Evolutionary conservation across 2,888 invertebrate genomes (phyloP).

Genomic region (Patella pellucida): DNA sequence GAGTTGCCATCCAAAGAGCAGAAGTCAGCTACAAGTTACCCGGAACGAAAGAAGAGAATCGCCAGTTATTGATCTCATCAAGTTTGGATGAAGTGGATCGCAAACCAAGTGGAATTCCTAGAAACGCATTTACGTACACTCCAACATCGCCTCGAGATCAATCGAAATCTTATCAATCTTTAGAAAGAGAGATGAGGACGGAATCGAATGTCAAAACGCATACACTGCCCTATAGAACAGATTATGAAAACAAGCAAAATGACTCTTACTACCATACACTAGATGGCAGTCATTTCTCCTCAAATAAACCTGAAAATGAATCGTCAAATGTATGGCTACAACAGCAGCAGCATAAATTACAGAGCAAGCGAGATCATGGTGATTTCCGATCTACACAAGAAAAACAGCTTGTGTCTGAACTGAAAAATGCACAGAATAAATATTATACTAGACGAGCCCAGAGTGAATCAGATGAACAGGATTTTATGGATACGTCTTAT

Average conservation of each 20-base stretch:
- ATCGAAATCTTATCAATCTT: conserved; percentile 26
- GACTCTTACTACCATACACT: conserved; percentile 45
- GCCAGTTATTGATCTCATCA: conserved; percentile 53
- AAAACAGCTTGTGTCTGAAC: conserved; percentile 84
- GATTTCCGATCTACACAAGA: conserved; percentile 72
- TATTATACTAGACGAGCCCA: conserved; percentile 76
- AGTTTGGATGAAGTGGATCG: conserved; percentile 44
- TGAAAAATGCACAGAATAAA: conserved; percentile 67
- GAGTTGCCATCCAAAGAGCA: conserved; percentile 54
- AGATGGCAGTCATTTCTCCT: conserved; percentile 42
- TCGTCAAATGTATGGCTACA: conserved; percentile 63
- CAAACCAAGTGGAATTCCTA: conserved; percentile 42
- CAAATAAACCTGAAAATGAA: conserved; percentile 43
- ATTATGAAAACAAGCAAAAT: conserved; percentile 57
- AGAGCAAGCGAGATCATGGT: conserved; percentile 49
- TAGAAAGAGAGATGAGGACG: conserved; percentile 31
- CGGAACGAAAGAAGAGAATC: conserved; percentile 51
- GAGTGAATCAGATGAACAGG: conserved; percentile 70
- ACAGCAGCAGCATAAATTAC: conserved; percentile 67
- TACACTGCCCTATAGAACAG: conserved; percentile 58
- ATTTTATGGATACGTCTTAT: conserved; percentile 47
- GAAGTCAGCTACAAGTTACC: conserved; percentile 61
- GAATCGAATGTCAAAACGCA: conserved; percentile 33
- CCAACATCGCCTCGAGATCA: conserved; percentile 39
- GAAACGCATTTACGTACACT: conserved; percentile 63